Conservation (phyloP, 2,113 vertebrate genomes). For the Osmerus eperlanus region DNA sequence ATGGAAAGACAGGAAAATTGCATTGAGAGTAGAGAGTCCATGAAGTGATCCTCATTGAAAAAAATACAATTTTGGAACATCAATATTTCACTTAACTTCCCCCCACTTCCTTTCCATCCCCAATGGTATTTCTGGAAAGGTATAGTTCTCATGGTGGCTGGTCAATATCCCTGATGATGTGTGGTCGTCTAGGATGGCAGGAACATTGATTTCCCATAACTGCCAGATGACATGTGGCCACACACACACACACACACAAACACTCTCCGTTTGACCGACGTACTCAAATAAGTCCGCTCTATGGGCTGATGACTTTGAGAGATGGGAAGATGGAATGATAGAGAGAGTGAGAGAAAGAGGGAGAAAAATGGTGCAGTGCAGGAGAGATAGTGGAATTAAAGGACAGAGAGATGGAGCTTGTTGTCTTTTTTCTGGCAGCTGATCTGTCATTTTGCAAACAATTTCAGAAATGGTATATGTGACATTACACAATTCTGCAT, state of each 20-base stretch:
- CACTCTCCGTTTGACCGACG: slow-evolving; percentile 57
- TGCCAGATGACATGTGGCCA: slow-evolving; percentile 59
- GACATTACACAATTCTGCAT: no score
- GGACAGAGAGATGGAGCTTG: no score
- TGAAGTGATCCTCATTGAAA: no score
- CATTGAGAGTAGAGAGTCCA: no score
- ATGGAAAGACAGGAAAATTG: not conserved
- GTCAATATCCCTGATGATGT: slow-evolving; percentile 60
- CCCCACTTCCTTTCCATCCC: slow-evolving; percentile 22
- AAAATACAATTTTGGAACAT: slow-evolving; percentile 4
- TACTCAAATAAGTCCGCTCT: slow-evolving; percentile 53
- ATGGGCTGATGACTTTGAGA: not conserved
- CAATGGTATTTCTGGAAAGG: slow-evolving; percentile 31
- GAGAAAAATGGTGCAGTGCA: no score
- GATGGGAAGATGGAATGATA: no score
- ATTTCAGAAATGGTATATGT: no score
- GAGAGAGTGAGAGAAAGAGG: no score
- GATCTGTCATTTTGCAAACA: no score
- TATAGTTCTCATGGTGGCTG: slow-evolving; percentile 45
- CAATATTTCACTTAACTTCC: slow-evolving; percentile 10
- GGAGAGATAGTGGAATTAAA: no score
- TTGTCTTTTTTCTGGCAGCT: no score
- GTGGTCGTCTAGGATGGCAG: slow-evolving; percentile 52
- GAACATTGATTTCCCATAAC: slow-evolving; percentile 66
- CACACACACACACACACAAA: slow-evolving; percentile 23